Base-by-base conservation (phyloP, 1,140 invertebrate species). In the Dendroctonus valens region DNA sequence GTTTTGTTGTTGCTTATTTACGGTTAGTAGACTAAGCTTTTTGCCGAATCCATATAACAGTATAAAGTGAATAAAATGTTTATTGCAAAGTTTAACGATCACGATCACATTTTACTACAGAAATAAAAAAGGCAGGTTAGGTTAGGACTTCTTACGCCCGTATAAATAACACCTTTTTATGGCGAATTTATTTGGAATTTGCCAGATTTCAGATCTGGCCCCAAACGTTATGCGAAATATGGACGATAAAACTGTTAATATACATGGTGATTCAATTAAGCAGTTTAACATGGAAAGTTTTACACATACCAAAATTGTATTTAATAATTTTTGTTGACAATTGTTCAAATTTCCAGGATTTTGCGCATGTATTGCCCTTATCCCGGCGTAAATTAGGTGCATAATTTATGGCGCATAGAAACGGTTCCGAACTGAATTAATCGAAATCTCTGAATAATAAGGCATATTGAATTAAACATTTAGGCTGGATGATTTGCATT, bases 1-100 rank as follows among this genome's bases (percentile, higher is more conserved):
- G 26, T 26, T 26, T 26, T 26, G 26, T 26, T 26, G 26, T 26
- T 26, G 26, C 26, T 26, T 26, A 26, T 26, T 26, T 26, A 26
- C 26, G 26, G 26, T 26, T 26, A 26, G 26, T 26, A 26, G 53
- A 55, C 11, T 39, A 40, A 58, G 14, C 15, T 58, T 58, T 58
- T 39, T 37, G 37, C 55, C 7, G 55, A 58, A 58, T 26, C 26
- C 26, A 26, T 58, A 58, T 58, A 58, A 58, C 41, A 14, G 41
- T 44, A 58, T 55, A 55, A 58, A 58, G 7, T 42, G 15, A 58
- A 58, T 58, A 58, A 58, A 58, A 58, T 15, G 55, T 58, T 58
- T 58, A 58, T 38, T 8, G 55, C 38, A 42, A 14, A 44, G 14
- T 26, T 58, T 58, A 58, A 58, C 55, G 41, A 58, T 42, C 7